Conservation (phyloP, 2,888 invertebrate genomes). For the Phoronis australis region DNA sequence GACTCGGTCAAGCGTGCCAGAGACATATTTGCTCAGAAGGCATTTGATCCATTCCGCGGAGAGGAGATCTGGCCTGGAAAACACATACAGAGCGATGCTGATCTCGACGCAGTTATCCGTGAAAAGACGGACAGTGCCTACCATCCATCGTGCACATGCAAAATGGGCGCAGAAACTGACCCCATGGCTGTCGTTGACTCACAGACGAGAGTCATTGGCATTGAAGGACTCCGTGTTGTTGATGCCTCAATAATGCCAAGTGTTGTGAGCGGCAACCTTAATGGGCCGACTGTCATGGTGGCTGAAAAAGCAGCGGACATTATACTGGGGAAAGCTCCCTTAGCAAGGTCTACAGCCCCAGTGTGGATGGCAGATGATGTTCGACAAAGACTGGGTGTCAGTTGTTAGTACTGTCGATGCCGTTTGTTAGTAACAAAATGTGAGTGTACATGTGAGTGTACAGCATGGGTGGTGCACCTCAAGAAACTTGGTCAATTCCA, state of each 20-base stretch:
- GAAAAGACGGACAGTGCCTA: conserved; percentile 61
- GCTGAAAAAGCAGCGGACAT: conserved; percentile 56
- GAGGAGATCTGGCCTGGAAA: conserved; percentile 35
- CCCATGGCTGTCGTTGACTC: conserved; percentile 65
- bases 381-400: no score
- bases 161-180: conserved; percentile 61
- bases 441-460: no score
- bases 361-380: conserved; percentile 45
- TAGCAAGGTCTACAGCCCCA: conserved; percentile 40
- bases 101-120: conserved; percentile 50
- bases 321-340: conserved; percentile 46
- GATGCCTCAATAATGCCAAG: conserved; percentile 78
- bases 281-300: conserved; percentile 56
- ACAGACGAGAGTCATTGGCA: conserved; percentile 53
- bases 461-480: no score
- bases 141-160: conserved; percentile 74
- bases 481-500: no score
- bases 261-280: conserved; percentile 70
- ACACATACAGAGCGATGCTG: conserved; percentile 35
- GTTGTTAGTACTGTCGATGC: no score
- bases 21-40: conserved; percentile 48
- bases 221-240: conserved; percentile 66
- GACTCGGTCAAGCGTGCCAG: conserved; percentile 32
- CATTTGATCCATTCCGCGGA: conserved; percentile 43
- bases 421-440: no score